Conservation (phyloP, 2,113 vertebrate genomes). For the Steatornis caripensis region DNA sequence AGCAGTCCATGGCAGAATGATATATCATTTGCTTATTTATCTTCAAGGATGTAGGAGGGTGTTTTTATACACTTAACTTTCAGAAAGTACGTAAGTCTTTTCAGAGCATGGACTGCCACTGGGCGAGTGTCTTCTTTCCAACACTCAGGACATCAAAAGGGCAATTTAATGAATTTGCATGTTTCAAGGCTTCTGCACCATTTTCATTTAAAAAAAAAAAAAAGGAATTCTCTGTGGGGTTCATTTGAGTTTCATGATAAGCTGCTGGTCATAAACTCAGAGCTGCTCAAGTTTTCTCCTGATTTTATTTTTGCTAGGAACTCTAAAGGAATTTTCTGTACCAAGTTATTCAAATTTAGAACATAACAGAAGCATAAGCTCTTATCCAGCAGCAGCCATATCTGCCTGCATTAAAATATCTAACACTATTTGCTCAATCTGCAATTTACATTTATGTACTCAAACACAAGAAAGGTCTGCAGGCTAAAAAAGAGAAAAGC, state of each 20-base stretch:
- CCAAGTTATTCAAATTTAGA: slow-evolving; percentile 61
- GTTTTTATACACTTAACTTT: background rate
- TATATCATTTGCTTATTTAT: background rate
- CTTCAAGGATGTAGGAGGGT: background rate
- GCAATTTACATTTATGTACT: slow-evolving; percentile 70
- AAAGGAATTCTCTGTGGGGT: background rate
- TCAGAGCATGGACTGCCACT: background rate
- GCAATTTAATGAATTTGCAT: background rate
- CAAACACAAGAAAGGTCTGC: slow-evolving; percentile 62
- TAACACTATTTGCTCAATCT: slow-evolving; percentile 66
- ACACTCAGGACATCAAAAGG: background rate
- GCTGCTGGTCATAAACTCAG: background rate
- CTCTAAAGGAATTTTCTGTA: slow-evolving; percentile 22
- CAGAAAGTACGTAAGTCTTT: background rate
- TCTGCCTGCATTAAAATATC: slow-evolving; percentile 64
- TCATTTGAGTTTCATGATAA: background rate
- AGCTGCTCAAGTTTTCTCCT: background rate
- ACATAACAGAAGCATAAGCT: slow-evolving; percentile 63
- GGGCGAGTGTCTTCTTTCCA: background rate
- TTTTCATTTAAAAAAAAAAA: background rate
- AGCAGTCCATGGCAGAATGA: background rate
- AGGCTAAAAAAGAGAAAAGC: slow-evolving; percentile 51
- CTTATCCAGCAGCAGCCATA: slow-evolving; percentile 49
- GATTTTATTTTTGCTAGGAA: slow-evolving; percentile 34
- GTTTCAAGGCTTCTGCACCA: background rate